These are phyloP conservation scores for Pseudochirops cupreus DNA, from an alignment of 2,797 vertebrate genomes.

Conservation along the genomic window DNA sequence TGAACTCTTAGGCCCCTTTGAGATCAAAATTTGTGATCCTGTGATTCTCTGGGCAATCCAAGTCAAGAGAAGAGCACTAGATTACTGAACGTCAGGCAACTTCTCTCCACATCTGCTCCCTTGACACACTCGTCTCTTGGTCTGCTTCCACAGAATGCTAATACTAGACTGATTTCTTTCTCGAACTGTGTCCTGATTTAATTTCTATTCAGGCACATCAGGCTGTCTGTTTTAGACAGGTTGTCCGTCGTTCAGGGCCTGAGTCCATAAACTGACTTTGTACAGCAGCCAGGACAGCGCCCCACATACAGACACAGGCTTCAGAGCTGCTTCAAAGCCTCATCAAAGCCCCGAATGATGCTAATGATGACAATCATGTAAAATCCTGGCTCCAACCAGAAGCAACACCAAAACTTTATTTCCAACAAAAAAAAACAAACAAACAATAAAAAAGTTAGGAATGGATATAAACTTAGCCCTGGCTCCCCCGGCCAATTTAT, in stretches of 20 bases:
- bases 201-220: not conserved
- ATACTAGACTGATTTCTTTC: not conserved
- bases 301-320: constrained; percentile 48
- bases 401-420: constrained; percentile 52
- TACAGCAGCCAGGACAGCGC: constrained; percentile 51
- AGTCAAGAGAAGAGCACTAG: not conserved
- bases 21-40: not conserved
- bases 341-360: constrained; percentile 66
- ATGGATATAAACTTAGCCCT: not conserved
- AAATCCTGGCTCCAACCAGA: constrained; percentile 63
- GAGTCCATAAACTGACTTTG: constrained; percentile 27
- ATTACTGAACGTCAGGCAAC: not conserved
- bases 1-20: not conserved
- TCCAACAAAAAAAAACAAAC: constrained; percentile 57
- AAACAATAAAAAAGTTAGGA: constrained; percentile 51
- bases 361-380: constrained; percentile 47
- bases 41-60: not conserved
- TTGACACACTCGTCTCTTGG: not conserved
- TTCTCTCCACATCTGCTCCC: not conserved
- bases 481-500: not conserved
- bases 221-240: not conserved
- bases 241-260: not conserved
- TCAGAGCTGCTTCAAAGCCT: constrained; percentile 23
- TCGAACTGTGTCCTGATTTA: not conserved
- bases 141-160: not conserved